Conservation (phyloP, 2,888 invertebrate genomes). For the Nymphalis polychloros region DNA sequence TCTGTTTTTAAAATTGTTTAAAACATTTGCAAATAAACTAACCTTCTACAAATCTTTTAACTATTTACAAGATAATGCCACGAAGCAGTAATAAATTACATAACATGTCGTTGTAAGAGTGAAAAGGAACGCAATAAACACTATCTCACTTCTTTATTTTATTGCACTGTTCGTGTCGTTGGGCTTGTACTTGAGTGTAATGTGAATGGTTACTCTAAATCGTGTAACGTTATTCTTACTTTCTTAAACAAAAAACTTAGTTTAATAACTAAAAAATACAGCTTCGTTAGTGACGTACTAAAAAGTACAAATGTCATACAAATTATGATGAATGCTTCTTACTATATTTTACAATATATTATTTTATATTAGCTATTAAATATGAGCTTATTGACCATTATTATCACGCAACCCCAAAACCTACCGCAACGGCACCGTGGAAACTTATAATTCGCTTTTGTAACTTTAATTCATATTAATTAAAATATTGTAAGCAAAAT, state of each 20-base stretch:
- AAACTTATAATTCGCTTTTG: too few relatives aligned
- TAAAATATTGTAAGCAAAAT: too few relatives aligned
- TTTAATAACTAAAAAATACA: background rate
- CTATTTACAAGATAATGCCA: background rate
- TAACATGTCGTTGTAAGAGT: slow-evolving; percentile 10
- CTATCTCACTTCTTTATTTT: slow-evolving; percentile 18
- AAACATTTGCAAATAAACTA: background rate
- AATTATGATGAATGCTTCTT: too few relatives aligned
- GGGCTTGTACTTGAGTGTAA: background rate
- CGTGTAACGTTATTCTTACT: background rate
- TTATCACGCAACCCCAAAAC: too few relatives aligned
- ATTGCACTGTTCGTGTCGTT: slow-evolving; percentile 5
- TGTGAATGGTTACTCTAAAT: background rate
- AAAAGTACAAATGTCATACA: too few relatives aligned
- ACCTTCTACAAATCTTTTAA: background rate
- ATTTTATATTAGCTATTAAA: too few relatives aligned
- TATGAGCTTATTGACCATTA: too few relatives aligned
- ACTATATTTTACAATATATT: too few relatives aligned
- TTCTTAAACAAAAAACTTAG: background rate
- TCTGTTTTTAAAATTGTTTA: too few relatives aligned
- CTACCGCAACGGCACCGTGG: too few relatives aligned
- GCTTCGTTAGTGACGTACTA: background rate
- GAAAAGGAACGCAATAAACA: slow-evolving; percentile 16
- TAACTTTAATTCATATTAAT: too few relatives aligned
- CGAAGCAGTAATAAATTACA: slow-evolving; percentile 1